Percentiles rank a stretch among this genome's conserved stretches.
phyloP scores from a whole-genome alignment of 2,888 invertebrate genomes.

The Dolomedes plantarius region DNA sequence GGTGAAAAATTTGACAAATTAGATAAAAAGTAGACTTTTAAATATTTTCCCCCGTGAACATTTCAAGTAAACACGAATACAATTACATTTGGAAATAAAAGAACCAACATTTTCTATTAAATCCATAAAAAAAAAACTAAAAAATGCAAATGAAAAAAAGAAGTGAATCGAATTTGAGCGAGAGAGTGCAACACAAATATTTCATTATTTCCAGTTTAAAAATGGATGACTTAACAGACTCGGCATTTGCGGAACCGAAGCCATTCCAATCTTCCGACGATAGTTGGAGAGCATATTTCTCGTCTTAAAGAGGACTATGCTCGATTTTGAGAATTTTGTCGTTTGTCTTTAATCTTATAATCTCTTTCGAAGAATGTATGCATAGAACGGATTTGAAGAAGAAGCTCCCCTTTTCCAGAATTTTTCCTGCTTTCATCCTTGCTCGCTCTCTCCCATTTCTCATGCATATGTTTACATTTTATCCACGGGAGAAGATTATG shows the following conservation, averaged over 20 bases:
- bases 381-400: not conserved
- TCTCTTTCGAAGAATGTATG: conserved; percentile 20
- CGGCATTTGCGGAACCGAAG: not conserved
- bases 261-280: not conserved
- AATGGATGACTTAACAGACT: too few relatives aligned
- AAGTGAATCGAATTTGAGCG: too few relatives aligned
- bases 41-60: too few relatives aligned
- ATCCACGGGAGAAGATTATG: not conserved
- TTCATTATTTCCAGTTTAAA: too few relatives aligned
- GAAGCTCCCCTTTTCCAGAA: not conserved
- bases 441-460: conserved; percentile 7
- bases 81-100: too few relatives aligned
- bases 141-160: too few relatives aligned
- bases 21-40: too few relatives aligned
- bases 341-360: conserved; percentile 64
- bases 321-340: conserved; percentile 40
- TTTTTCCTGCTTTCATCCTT: conserved; percentile 2
- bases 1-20: too few relatives aligned
- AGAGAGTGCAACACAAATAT: too few relatives aligned
- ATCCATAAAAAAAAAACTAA: too few relatives aligned
- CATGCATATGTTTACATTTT: conserved; percentile 40
- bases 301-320: conserved; percentile 8
- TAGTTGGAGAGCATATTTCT: not conserved
- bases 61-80: too few relatives aligned
- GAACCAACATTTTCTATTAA: too few relatives aligned